phyloP scores from a whole-genome alignment of 2,888 invertebrate species.

The Conistra vaccinii region DNA sequence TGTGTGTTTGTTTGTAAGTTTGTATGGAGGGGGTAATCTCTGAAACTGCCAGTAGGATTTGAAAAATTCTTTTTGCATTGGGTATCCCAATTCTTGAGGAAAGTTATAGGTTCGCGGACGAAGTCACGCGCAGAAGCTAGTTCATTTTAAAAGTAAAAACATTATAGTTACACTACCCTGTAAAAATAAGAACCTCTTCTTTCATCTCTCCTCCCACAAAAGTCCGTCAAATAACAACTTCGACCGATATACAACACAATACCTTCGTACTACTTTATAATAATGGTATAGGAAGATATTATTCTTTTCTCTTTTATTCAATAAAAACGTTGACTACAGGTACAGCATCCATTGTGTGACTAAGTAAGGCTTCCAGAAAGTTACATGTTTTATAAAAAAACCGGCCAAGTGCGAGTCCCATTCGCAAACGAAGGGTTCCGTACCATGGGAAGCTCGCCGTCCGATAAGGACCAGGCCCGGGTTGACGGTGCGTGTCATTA shows the following conservation, averaged over 20 bases:
- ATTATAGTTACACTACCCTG: background rate
- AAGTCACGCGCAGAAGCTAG: too few relatives aligned
- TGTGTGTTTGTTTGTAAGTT: too few relatives aligned
- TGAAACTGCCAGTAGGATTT: too few relatives aligned
- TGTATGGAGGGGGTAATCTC: too few relatives aligned
- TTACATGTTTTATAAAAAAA: constrained; percentile 7
- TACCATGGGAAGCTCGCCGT: too few relatives aligned
- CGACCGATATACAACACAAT: constrained; percentile 1
- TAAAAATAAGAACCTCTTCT: background rate
- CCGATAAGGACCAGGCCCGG: too few relatives aligned
- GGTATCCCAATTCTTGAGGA: too few relatives aligned
- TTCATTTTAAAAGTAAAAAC: too few relatives aligned
- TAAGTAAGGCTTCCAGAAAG: constrained; percentile 12
- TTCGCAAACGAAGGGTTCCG: background rate
- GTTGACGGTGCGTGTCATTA: too few relatives aligned
- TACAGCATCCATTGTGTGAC: constrained; percentile 4
- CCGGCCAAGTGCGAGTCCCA: background rate
- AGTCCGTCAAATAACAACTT: background rate
- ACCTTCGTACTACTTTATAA: background rate
- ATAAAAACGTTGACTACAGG: constrained; percentile 6
- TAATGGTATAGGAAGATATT: background rate
- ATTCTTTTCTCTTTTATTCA: constrained; percentile 12
- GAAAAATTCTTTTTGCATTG: too few relatives aligned
- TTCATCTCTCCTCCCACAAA: background rate
- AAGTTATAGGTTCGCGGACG: too few relatives aligned